Base-by-base conservation (phyloP, 1,140 invertebrate species). In the Neuroterus valhalla region DNA sequence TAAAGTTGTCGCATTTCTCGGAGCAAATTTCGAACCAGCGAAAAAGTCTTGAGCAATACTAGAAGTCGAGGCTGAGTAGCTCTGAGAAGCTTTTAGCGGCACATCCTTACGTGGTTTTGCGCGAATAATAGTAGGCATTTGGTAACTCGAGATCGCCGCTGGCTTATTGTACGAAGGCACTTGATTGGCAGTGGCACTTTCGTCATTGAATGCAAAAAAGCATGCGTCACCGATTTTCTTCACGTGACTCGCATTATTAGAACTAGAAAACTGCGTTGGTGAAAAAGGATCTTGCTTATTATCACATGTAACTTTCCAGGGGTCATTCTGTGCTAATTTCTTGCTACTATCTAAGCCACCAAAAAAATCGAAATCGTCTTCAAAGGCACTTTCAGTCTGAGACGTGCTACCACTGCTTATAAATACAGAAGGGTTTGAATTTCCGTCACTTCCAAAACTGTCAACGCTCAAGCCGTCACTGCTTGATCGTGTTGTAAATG, bases 381-480 rank as follows among this genome's bases (percentile, higher is more conserved):
- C 94, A 81, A 95, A 95, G 26, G 92, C 94, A 89, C 94, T 94
- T 85, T 94, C 94, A 66, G 93, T 92, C 82, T 94, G 93, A n/a
- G 93, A 94, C 8, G 93, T 92, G 81, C 93, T 94, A n/a, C 93
- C 92, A 77, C 31, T 38, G 10, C 86, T 90, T 81, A 92, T 86
- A 82, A 92, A 84, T 87, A 89, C 75, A 81, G 90, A 91, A 6
- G 92, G 92, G 71, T 92, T 93, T 4, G 91, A 92, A 23, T 92
- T 93, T n/a, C 92, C 92, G 84, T 94, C 93, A 31, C 93, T 94
- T 66, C 93, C 94, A 80, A 94, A 94, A 82, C 94, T 94, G 78
- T 94, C 93, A 2, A 94, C 91, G 84, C 93, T 94, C 0, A 94
- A 90, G 23, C 93, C 93, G 82, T 94, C 94, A 82, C 94, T 94